phyloP scores from a whole-genome alignment of 2,113 vertebrate species.

The Thunnus maccoyii region DNA sequence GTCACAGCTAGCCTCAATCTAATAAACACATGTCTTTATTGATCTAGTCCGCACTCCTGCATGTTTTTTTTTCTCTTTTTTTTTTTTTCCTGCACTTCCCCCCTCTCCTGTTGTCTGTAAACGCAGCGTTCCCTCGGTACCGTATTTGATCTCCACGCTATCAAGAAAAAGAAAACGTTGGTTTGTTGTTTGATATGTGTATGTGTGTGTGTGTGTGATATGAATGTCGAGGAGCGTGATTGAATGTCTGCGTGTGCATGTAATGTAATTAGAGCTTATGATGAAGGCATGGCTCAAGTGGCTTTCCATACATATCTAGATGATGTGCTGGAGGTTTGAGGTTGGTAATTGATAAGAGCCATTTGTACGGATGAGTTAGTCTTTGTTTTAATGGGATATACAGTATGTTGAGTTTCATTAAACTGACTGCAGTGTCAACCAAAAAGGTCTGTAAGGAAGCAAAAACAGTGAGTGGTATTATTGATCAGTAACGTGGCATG shows the following conservation, averaged over 20 bases:
- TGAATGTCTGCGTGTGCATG: background rate
- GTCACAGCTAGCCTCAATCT: slow-evolving; percentile 70
- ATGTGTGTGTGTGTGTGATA: no score
- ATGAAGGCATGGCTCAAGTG: background rate
- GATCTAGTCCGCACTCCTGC: slow-evolving; percentile 63
- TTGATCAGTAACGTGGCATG: background rate
- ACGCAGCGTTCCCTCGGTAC: background rate
- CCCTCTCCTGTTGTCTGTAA: slow-evolving; percentile 1
- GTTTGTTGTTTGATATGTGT: background rate
- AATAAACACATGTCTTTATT: slow-evolving; percentile 79
- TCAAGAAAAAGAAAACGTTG: background rate
- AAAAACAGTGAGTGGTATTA: no score
- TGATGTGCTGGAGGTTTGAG: no score
- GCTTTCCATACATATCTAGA: no score
- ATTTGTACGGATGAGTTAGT: background rate
- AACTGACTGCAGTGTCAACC: background rate
- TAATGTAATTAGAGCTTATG: background rate
- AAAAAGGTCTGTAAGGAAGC: background rate
- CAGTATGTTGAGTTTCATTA: background rate
- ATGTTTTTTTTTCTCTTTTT: slow-evolving; percentile 16
- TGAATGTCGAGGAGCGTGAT: background rate
- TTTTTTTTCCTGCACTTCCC: background rate
- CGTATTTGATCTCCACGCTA: slow-evolving; percentile 2
- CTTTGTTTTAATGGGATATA: background rate
- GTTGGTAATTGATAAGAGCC: no score